phyloP scores from a whole-genome alignment of 2,113 vertebrate species.

The Corapipo altera region DNA sequence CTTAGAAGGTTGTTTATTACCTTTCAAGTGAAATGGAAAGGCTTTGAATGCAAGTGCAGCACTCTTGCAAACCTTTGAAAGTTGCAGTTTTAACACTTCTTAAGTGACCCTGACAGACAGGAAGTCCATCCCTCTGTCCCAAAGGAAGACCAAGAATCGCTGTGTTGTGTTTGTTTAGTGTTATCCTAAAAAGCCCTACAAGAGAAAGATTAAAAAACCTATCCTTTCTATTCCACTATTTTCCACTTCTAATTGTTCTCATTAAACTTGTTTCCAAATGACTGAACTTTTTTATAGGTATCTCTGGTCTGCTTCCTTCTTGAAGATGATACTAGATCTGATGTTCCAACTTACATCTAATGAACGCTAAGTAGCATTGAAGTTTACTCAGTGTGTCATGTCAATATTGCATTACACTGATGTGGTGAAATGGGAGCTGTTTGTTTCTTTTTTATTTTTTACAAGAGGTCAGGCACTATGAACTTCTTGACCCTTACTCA shows the following conservation, averaged over 20 bases:
- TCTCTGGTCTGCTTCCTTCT: neutral
- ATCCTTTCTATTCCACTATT: neutral
- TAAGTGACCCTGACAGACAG: neutral
- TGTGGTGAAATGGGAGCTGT: neutral
- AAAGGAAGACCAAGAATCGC: neutral
- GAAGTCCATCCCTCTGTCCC: neutral
- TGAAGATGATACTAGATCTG: neutral
- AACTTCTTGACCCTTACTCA: neutral
- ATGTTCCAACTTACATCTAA: neutral
- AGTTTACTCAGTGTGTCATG: neutral
- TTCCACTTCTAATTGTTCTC: neutral
- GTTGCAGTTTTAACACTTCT: neutral
- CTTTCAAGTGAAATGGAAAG: neutral
- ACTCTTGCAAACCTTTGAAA: neutral
- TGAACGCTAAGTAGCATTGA: neutral
- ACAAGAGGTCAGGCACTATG: neutral
- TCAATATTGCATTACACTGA: rapidly evolving
- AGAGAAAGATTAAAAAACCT: neutral
- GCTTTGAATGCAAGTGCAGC: neutral
- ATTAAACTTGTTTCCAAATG: neutral
- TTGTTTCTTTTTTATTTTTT: neutral
- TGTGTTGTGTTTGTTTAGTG: neutral
- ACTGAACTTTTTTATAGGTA: neutral
- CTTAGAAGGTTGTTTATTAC: neutral
- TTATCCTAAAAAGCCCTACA: neutral